Percentiles rank a stretch among this genome's conserved stretches.
Evolutionary conservation across 2,797 vertebrate species (phyloP).

Genomic region (Petrocephalus schoutedeni): DNA sequence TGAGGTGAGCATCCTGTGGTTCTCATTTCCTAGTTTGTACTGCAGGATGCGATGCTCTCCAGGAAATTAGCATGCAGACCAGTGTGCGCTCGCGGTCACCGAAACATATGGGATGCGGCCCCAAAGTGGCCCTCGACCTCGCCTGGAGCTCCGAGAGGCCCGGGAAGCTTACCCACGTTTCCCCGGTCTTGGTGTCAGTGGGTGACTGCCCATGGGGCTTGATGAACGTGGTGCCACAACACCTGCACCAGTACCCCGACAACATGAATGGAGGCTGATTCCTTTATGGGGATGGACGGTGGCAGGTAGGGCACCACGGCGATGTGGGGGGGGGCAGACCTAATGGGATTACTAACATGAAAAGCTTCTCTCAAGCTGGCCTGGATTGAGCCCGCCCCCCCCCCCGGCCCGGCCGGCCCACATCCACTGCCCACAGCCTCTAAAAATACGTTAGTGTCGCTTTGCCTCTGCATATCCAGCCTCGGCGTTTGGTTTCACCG

Average conservation of each 20-base stretch:
- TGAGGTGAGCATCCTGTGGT: neutral
- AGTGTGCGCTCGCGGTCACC: neutral
- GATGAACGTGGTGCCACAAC: constrained; percentile 61
- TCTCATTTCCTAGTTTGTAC: neutral
- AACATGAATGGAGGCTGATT: constrained; percentile 62
- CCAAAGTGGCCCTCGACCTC: neutral
- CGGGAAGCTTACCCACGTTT: constrained; percentile 74
- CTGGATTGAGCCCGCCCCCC: constrained; percentile 29
- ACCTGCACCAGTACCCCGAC: constrained; percentile 67
- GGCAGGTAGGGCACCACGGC: constrained; percentile 1
- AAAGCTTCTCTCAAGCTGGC: constrained; percentile 36
- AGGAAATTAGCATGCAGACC: neutral
- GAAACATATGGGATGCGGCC: neutral
- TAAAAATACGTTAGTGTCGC: constrained; percentile 21
- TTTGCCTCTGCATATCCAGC: neutral
- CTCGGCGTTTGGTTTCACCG: neutral
- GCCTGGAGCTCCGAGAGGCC: neutral
- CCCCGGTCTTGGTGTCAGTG: constrained; percentile 71
- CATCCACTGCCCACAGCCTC: constrained; percentile 5
- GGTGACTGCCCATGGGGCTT: constrained; percentile 67
- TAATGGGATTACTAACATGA: constrained; percentile 43
- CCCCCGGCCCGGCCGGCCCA: neutral
- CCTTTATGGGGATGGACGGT: constrained; percentile 8
- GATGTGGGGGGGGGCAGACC: constrained; percentile 22
- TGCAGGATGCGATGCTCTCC: neutral